Percentiles rank a stretch among this genome's conserved stretches.
These are phyloP conservation scores for Tachysurus fulvidraco DNA, from an alignment of 2,113 vertebrate species.

Conservation along the genomic window DNA sequence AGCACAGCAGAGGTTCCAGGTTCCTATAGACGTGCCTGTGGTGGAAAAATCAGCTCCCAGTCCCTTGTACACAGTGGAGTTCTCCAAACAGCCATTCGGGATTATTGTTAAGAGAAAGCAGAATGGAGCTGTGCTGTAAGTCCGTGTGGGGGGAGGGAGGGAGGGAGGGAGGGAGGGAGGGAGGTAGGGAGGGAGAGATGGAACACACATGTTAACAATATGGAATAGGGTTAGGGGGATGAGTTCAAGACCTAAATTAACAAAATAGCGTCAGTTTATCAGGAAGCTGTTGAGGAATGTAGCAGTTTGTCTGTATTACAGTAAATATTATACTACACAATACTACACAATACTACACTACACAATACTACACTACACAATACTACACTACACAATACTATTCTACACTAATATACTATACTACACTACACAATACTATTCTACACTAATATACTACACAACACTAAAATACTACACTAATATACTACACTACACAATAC, in stretches of 20 bases:
- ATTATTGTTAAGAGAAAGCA: slow-evolving; percentile 70
- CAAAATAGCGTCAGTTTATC: not conserved
- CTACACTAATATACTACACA: too few relatives aligned
- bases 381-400: too few relatives aligned
- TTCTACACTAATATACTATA: too few relatives aligned
- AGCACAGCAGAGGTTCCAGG: slow-evolving; percentile 72
- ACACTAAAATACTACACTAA: too few relatives aligned
- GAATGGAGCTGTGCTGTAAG: slow-evolving; percentile 73
- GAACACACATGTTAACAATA: not conserved
- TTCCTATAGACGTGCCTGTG: slow-evolving; percentile 74
- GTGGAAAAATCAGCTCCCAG: slow-evolving; percentile 66
- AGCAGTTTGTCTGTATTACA: not conserved
- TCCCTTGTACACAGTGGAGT: slow-evolving; percentile 73
- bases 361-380: too few relatives aligned
- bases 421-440: too few relatives aligned
- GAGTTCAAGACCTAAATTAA: not conserved
- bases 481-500: too few relatives aligned
- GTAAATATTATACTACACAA: too few relatives aligned
- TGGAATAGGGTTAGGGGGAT: not conserved
- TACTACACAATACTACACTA: too few relatives aligned
- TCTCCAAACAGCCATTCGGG: slow-evolving; percentile 78
- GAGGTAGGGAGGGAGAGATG: not conserved
- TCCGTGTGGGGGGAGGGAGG: too few relatives aligned
- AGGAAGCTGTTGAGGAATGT: not conserved
- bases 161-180: too few relatives aligned